Evolutionary conservation across 2,797 vertebrate genomes (phyloP).

Genomic region (Oreortyx pictus): DNA sequence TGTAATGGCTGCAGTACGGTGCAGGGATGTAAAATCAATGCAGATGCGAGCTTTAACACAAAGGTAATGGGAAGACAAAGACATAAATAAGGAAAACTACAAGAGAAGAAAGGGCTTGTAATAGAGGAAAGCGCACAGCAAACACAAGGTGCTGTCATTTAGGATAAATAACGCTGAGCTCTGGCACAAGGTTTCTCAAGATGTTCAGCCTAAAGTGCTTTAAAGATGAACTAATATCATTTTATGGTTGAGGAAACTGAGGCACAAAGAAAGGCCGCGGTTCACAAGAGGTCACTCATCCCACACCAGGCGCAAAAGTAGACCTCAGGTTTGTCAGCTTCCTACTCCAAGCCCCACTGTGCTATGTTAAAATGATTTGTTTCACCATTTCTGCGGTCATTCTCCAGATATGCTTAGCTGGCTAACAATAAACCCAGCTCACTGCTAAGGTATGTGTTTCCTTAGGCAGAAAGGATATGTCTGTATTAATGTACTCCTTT

Average conservation of each 20-base stretch:
- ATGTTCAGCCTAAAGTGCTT: background rate
- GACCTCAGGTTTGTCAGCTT: background rate
- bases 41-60: constrained; percentile 41
- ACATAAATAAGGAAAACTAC: constrained; percentile 70
- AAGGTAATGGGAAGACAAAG: constrained; percentile 61
- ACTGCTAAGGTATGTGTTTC: background rate
- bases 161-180: constrained; percentile 31
- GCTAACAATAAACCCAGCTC: background rate
- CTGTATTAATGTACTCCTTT: background rate
- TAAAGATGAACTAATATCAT: background rate
- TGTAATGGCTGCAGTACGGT: constrained; percentile 48
- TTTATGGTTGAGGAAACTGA: constrained; percentile 44
- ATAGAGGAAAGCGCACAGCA: background rate
- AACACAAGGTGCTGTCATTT: constrained; percentile 39
- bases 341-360: background rate
- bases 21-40: constrained; percentile 70
- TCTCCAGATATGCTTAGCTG: background rate
- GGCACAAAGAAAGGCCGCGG: background rate
- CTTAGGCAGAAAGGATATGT: background rate
- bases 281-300: background rate
- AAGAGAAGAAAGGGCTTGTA: constrained; percentile 28
- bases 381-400: background rate
- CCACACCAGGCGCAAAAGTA: background rate
- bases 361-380: constrained; percentile 2
- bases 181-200: constrained; percentile 11